These are phyloP conservation scores for Vultur gryphus DNA, from an alignment of 2,797 vertebrate genomes.

Conservation along the genomic window DNA sequence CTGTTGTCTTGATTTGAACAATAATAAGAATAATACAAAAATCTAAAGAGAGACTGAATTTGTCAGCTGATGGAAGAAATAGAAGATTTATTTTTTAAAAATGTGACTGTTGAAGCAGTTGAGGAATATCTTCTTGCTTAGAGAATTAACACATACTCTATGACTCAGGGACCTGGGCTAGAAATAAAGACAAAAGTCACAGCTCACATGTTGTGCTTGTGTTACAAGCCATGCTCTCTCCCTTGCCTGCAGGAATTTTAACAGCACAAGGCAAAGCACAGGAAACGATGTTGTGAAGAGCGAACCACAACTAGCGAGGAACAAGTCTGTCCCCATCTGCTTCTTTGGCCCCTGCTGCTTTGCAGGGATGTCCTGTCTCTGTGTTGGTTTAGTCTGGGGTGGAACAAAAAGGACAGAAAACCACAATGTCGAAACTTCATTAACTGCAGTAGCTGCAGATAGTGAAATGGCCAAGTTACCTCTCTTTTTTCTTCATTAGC, in stretches of 20 bases:
- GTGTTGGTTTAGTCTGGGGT: not conserved
- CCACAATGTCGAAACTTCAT: not conserved
- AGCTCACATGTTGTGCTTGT: not conserved
- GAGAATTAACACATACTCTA: not conserved
- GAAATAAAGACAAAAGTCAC: not conserved
- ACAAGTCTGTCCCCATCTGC: not conserved
- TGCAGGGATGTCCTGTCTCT: not conserved
- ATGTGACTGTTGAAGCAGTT: not conserved
- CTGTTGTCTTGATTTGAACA: not conserved
- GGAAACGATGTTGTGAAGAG: not conserved
- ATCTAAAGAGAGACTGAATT: not conserved
- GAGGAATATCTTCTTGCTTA: not conserved
- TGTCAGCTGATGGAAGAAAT: not conserved
- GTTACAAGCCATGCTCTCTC: not conserved
- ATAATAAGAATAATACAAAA: not conserved
- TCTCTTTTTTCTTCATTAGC: not conserved
- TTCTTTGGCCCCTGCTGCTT: not conserved
- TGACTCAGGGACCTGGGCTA: not conserved
- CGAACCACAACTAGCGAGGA: not conserved
- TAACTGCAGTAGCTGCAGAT: not conserved
- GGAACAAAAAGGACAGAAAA: not conserved
- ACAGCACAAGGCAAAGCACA: not conserved
- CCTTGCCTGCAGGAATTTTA: not conserved
- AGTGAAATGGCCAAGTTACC: not conserved
- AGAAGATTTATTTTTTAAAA: not conserved